phyloP scores from a whole-genome alignment of 2,888 invertebrate species.

The Coleophora flavipennella region DNA sequence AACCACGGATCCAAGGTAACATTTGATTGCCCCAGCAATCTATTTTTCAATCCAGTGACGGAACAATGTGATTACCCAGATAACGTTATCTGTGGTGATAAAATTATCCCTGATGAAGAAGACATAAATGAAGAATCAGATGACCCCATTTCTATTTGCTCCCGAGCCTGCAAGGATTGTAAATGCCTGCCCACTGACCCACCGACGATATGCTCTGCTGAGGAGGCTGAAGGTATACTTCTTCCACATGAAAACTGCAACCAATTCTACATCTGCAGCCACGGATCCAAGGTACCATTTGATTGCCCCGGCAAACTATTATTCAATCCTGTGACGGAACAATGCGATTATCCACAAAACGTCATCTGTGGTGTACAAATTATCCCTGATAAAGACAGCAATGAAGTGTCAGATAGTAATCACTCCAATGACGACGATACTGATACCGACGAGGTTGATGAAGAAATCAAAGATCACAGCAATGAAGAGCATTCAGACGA shows the following conservation, averaged over 20 bases:
- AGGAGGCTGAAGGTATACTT: conserved; percentile 23
- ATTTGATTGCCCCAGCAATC: conserved; percentile 18
- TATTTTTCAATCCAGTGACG: conserved; percentile 25
- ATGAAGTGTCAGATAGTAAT: too few relatives aligned
- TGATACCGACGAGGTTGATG: conserved; percentile 13
- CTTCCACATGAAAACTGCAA: conserved; percentile 33
- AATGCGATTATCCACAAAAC: conserved; percentile 27
- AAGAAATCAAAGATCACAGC: conserved; percentile 4
- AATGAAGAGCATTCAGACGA: background rate
- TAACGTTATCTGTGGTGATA: conserved; percentile 30
- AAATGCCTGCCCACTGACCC: conserved; percentile 29
- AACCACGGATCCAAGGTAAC: conserved; percentile 23
- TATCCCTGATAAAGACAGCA: conserved; percentile 8
- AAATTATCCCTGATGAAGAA: conserved; percentile 10
- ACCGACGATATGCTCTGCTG: conserved; percentile 24
- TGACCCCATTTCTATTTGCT: too few relatives aligned
- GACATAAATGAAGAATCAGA: conserved; percentile 8
- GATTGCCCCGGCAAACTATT: conserved; percentile 18
- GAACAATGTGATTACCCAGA: conserved; percentile 33
- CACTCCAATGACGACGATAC: conserved; percentile 3
- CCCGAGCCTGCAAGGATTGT: too few relatives aligned
- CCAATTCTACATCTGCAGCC: conserved; percentile 28
- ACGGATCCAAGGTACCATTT: conserved; percentile 18
- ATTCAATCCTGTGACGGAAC: conserved; percentile 21
- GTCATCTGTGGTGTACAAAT: conserved; percentile 25